Base-by-base conservation (phyloP, 2,113 vertebrate species). In the Scopus umbretta region DNA sequence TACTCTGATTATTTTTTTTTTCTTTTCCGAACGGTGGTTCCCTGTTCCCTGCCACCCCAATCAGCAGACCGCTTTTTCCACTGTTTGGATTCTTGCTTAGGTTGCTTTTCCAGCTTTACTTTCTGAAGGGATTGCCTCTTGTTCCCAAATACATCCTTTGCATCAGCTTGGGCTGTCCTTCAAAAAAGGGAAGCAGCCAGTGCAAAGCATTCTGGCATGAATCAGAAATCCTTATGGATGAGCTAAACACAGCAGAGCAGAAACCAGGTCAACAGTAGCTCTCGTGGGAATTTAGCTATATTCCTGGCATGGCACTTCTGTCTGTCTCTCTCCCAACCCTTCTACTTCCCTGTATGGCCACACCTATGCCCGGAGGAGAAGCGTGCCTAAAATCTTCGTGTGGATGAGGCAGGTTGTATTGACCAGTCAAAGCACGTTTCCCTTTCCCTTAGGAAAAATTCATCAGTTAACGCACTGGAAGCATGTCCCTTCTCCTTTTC, bases 201-300 rank as follows among this genome's bases (percentile, higher is more conserved):
- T 43, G 52, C 59, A 91, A 61, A 82, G 58, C 70, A 65, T 62
- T 68, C 75, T 76, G 45, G 27, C 6, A 2, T 58, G 65, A 76
- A 36, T 78, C 70, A 82, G 81, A 83, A 91, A 90, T 93, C 73
- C 56, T 84, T 40, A 81, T 4, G 43, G 89, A 84, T 68, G 61
- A 95, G 78, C 68, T 66, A 52, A 90, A 80, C 40, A 30, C 73
- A 85, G 74, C 10, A 1, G 49, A 86, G 79, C 67, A 73, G 79
- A 86, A 97, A 92, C 16, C 79, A 80, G 93, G 79, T 82, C 85
- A 86, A 7, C n/a, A 93, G 84, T 45, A 87, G 87, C 59, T 73
- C 49, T 88, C 58, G 12, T 6, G 32, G 80, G 75, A 80, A 82
- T 86, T 52, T 14, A 85, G 49, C 66, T 85, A 5, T 32, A 56